Evolutionary conservation across 37 sponge, comb jelly and placozoan genomes (phyloP).

Genomic region (Agelas oroides): DNA sequence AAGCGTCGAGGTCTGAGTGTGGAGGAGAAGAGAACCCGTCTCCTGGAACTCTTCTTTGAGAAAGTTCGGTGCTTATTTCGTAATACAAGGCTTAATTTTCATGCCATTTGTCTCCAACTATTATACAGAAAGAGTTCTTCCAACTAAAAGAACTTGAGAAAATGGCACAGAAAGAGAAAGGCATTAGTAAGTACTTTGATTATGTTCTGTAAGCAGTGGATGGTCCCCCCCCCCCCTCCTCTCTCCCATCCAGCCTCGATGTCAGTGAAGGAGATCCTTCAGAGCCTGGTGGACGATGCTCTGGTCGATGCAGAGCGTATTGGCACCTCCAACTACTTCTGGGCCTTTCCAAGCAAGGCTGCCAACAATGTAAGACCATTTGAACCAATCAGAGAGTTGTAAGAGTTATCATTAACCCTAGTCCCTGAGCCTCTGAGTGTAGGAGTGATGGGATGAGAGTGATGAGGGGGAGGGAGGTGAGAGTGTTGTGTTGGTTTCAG

Average conservation of each 20-base stretch:
- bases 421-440: background rate
- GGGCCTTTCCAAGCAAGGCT: conserved; percentile 94
- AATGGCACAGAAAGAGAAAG: conserved; percentile 97
- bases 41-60: conserved; percentile 93
- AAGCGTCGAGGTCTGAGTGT: conserved; percentile 90
- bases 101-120: background rate
- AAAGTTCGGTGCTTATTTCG: conserved; percentile 49
- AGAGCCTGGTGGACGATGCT: conserved; percentile 94
- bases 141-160: conserved; percentile 97
- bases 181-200: conserved; percentile 79
- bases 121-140: conserved; percentile 85
- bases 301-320: conserved; percentile 92
- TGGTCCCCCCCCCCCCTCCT: background rate
- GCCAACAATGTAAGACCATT: conserved; percentile 58
- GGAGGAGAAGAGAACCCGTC: conserved; percentile 91
- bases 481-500: too few species aligned
- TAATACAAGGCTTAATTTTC: background rate
- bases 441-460: too few species aligned
- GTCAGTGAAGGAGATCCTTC: conserved; percentile 96
- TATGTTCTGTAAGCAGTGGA: too few species aligned
- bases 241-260: conserved; percentile 68
- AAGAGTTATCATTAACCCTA: too few species aligned
- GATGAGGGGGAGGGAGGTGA: too few species aligned
- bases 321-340: conserved; percentile 98
- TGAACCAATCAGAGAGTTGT: too few species aligned